These are phyloP conservation scores for Leptodirus hochenwartii DNA, from an alignment of 2,888 invertebrate genomes.

Conservation along the genomic window DNA sequence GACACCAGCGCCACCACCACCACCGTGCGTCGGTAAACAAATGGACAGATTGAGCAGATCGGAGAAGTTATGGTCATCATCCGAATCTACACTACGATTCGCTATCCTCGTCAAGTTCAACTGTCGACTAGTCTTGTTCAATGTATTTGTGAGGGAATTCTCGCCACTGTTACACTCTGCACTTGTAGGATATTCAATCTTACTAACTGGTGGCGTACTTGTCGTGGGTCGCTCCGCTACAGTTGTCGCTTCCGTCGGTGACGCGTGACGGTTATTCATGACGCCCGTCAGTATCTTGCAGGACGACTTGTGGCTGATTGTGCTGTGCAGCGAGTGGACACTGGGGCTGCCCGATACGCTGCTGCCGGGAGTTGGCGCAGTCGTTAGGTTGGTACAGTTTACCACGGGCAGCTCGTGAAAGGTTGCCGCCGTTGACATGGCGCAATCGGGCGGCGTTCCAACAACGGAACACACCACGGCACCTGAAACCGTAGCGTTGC, in stretches of 20 bases:
- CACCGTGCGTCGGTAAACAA: constrained; percentile 21
- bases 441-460: constrained; percentile 3
- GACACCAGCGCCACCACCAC: neutral
- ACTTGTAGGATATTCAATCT: constrained; percentile 8
- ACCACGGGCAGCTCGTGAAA: constrained; percentile 1
- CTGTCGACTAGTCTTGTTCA: constrained; percentile 13
- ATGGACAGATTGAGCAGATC: constrained; percentile 25
- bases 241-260: neutral
- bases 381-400: constrained; percentile 5
- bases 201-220: neutral
- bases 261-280: too few species aligned
- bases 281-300: neutral
- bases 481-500: neutral
- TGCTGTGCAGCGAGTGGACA: constrained; percentile 2
- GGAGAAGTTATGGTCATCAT: constrained; percentile 24
- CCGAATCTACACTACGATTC: constrained; percentile 21
- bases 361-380: neutral
- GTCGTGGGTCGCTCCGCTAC: constrained; percentile 3
- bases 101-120: too few species aligned
- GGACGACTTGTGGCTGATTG: constrained; percentile 1
- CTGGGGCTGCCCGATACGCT: constrained; percentile 2
- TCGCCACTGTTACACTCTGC: constrained; percentile 9
- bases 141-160: constrained; percentile 6
- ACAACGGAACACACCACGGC: neutral
- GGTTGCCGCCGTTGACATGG: too few species aligned